phyloP scores from a whole-genome alignment of 92 coral and sea anemone species.

The Pocillopora meandrina region DNA sequence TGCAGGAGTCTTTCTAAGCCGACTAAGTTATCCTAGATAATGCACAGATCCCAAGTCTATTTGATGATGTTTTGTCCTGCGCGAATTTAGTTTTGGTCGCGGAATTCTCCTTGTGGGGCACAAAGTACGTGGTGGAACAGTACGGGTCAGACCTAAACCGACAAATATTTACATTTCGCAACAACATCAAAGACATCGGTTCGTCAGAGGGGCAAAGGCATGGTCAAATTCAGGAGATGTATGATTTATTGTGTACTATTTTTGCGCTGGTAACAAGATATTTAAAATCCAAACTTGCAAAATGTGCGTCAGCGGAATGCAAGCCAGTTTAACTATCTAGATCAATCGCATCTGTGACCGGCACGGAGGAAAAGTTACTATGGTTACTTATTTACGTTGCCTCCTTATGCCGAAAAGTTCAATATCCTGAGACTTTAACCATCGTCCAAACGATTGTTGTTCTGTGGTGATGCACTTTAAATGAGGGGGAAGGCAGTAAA shows the following conservation, averaged over 20 bases:
- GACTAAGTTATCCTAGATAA: not conserved
- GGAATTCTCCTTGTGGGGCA: conserved; percentile 41
- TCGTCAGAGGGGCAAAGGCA: not conserved
- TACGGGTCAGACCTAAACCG: conserved; percentile 6
- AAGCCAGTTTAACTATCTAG: not conserved
- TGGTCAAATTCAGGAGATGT: conserved; percentile 15
- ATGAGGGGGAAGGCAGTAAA: too few species aligned
- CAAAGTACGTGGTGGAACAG: not conserved
- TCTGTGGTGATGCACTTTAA: too few species aligned
- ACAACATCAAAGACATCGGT: conserved; percentile 13
- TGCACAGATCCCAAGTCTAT: conserved; percentile 2
- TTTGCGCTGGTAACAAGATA: conserved; percentile 7
- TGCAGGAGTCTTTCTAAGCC: too few species aligned
- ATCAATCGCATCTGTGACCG: not conserved
- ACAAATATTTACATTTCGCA: conserved; percentile 21
- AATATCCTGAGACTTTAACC: too few species aligned
- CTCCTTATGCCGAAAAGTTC: too few species aligned
- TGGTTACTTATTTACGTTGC: not conserved
- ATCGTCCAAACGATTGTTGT: too few species aligned
- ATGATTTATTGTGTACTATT: conserved; percentile 3
- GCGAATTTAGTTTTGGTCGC: not conserved
- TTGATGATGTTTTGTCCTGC: not conserved
- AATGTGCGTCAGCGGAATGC: not conserved
- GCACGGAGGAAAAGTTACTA: not conserved
- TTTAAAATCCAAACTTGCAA: not conserved